phyloP scores from a whole-genome alignment of 64 coral and sea anemone species.

The Acropora yongei region DNA sequence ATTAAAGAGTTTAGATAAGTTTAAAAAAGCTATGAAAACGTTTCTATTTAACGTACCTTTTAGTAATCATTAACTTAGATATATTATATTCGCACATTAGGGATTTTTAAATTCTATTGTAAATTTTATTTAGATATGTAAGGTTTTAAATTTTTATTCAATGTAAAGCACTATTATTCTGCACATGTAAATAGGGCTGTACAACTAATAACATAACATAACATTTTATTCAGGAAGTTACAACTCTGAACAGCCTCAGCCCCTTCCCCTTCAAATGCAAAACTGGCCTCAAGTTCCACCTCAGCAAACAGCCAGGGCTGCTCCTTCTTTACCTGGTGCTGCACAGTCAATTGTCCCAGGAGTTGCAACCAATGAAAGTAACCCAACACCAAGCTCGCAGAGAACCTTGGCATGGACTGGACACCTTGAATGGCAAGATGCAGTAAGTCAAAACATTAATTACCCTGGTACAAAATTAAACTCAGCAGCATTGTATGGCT shows the following conservation, averaged over 20 bases:
- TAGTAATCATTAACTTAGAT: too few relatives aligned
- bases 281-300: not conserved
- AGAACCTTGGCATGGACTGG: slow-evolving; percentile 78
- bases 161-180: too few relatives aligned
- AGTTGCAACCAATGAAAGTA: not conserved
- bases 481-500: not conserved
- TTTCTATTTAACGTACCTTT: too few relatives aligned
- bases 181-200: too few relatives aligned
- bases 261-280: not conserved
- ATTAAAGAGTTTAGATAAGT: too few relatives aligned
- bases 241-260: not conserved
- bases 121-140: too few relatives aligned
- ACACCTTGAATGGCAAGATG: slow-evolving; percentile 85
- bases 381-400: slow-evolving; percentile 26
- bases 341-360: not conserved
- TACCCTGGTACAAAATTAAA: not conserved
- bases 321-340: not conserved
- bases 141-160: too few relatives aligned
- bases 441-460: slow-evolving; percentile 50
- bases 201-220: too few relatives aligned
- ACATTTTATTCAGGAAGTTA: too few relatives aligned
- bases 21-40: too few relatives aligned
- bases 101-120: too few relatives aligned
- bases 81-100: too few relatives aligned
- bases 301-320: not conserved